Base-by-base conservation (phyloP, 2,797 vertebrate species). In the Gallinago nigripennis region DNA sequence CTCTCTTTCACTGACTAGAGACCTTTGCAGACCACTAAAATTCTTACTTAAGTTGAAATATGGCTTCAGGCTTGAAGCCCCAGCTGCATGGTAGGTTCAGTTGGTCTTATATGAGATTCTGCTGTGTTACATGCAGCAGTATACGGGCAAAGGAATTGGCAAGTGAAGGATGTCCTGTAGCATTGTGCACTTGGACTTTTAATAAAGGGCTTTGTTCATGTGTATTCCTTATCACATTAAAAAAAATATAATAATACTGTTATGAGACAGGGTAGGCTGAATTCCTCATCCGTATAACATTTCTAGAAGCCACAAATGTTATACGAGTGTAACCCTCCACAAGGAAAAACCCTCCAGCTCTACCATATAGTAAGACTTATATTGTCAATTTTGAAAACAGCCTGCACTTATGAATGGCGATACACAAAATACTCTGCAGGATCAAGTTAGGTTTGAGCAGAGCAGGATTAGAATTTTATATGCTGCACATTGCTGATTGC, bases 111-210 rank as follows among this genome's bases (percentile, higher is more conserved):
- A 60, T 20, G 27, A 82, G 11, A 6, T 21, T 61, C 41, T 51
- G 21, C 60, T 39, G 3, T 0, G 13, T n/a, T 48, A 23, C 7
- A 0, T 7, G 35, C 60, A 77, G 54, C 16, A n/a, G 15, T 9
- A 43, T 13, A 9, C 4, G 18, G 80, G 19, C 27, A 45, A 12
- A 61, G 28, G 45, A 83, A 53, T 68, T 48, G 53, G 4, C 35
- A 72, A 46, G 16, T 20, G 23, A 35, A 54, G 23, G 27, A 31
- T 50, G 37, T 61, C 19, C 68, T 71, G 48, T 25, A 87, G 48
- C 25, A 31, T 3, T 43, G 7, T 17, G 13, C 24, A 8, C 51
- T 45, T 8, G 2, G 48, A 2, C n/a, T 82, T 80, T 46, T 21
- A 21, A 11, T 39, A 58, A 82, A 51, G 57, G 23, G 23, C 13